These are phyloP conservation scores for Pilophorus perplexus DNA, from an alignment of 2,888 invertebrate species.

Conservation along the genomic window DNA sequence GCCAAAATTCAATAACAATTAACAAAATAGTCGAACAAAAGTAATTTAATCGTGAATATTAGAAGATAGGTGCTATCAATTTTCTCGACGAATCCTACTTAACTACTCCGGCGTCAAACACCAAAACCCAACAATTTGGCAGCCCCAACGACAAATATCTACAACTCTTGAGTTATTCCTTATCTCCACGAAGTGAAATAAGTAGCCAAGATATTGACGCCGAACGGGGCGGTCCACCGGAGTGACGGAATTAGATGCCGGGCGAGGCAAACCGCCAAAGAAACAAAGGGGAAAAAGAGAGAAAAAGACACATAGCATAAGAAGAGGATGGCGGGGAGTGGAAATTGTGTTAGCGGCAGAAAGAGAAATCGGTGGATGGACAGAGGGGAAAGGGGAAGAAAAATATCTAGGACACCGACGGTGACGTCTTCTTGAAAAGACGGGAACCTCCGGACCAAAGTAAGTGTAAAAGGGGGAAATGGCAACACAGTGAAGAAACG, in stretches of 20 bases:
- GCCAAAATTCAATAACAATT: too few species aligned
- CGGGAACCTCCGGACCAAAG: not conserved
- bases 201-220: slow-evolving; percentile 20
- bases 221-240: slow-evolving; percentile 10
- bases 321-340: slow-evolving; percentile 4
- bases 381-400: not conserved
- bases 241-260: slow-evolving; percentile 34
- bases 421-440: not conserved
- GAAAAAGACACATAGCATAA: not conserved
- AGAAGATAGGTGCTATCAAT: too few species aligned
- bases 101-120: too few species aligned
- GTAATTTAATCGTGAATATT: too few species aligned
- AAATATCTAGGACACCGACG: not conserved
- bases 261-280: slow-evolving; percentile 32
- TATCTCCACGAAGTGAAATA: slow-evolving; percentile 16
- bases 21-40: too few species aligned
- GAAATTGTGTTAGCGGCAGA: too few species aligned
- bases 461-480: not conserved
- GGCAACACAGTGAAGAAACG: not conserved
- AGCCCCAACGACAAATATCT: too few species aligned
- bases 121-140: too few species aligned
- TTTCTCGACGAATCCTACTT: too few species aligned
- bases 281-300: slow-evolving; percentile 21
- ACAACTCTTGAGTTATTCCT: too few species aligned
- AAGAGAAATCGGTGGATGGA: not conserved